Base-by-base conservation (phyloP, 2,113 vertebrate species). In the Lota lota region DNA sequence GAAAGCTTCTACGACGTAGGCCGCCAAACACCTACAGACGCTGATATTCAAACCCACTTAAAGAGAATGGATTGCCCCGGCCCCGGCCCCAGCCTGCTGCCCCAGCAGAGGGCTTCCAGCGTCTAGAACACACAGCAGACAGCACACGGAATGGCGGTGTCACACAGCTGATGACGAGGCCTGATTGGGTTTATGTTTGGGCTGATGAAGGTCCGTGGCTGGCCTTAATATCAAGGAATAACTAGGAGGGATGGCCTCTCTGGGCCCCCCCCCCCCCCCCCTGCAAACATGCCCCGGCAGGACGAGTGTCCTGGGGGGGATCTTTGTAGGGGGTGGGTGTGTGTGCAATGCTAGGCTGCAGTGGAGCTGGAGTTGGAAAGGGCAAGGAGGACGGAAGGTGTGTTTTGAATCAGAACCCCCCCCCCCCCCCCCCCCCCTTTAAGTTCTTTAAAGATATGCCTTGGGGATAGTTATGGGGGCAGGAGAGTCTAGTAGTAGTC, bases 91-190 rank as follows among this genome's bases (percentile, higher is more conserved):
- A n/a, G n/a, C n/a, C n/a, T n/a, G n/a, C n/a, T n/a, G n/a, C n/a
- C 28, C 28, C 2, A 28, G 28, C 28, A 28, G 28, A 5, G 28
- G 28, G 40, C 6, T 7, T 7, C 40, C 40, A 11, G 40, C 40
- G 40, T 58, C 33, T 10, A 67, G 64, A 36, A 60, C 22, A 40
- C 24, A 63, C 73, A 83, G 92, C 73, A 74, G 47, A 57, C 69
- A 73, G 77, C 79, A 74, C 77, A 82, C 81, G 75, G 53, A 7
- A 78, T 73, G 79, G 76, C 80, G 80, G 73, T 75, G 83, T 85
- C 80, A 77, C 75, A 81, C 73, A 64, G 79, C 74, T 63, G 77
- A 71, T 65, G 72, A 72, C 51, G 64, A 85, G 66, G 74, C 56
- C 69, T 77, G 81, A 91, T 79, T 79, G 82, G 84, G 62, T 78